Evolutionary conservation across 2,888 invertebrate genomes (phyloP), one percentile per base, ranked within the genome.

Genomic region (Physocephala rufipes): DNA sequence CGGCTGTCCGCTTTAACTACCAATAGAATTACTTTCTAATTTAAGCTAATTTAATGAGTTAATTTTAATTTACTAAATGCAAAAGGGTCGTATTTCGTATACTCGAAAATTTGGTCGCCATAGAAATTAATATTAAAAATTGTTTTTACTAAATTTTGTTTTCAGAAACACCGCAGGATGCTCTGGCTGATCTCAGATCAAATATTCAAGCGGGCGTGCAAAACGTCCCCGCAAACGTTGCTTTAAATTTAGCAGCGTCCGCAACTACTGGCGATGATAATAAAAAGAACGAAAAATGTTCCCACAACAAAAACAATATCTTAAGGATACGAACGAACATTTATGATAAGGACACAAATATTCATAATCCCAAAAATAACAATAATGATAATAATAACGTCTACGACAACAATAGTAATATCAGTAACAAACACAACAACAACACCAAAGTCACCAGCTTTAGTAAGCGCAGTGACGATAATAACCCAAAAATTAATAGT

Each of bases 211-310:
- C 21, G 9, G 26, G 16, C 3, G 59, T 68, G 16, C n/a, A 16
- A 61, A 58, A 61, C 51, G 28, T 43, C 19, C 15, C 62, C 59
- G 58, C 67, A 36, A 71, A 73, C 62, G 71, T 72, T 36, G 77
- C 76, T 21, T 71, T 78, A n/a, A 79, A 80, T 73, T 75, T 80
- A 58, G 76, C 78, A 62, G 9, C 36, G 4, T 7, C 36, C 5
- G 36, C 36, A 9, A 36, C 36, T 36, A 36, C 36, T n/a, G 36
- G 36, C 36, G 36, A 76, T 78, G 55, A 75, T 71, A 77, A 77
- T 70, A 71, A 51, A 21, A 68, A 70, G 24, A 58, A 36, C 2
- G 70, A 71, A 61, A 69, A 45, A 24, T 47, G 65, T n/a, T 62
- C 53, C 24, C 43, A 63, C 21, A 64, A 65, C 12, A 51, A 63